Evolutionary conservation across 2,888 invertebrate genomes (phyloP).

Genomic region (Sceliomorpha sp.): DNA sequence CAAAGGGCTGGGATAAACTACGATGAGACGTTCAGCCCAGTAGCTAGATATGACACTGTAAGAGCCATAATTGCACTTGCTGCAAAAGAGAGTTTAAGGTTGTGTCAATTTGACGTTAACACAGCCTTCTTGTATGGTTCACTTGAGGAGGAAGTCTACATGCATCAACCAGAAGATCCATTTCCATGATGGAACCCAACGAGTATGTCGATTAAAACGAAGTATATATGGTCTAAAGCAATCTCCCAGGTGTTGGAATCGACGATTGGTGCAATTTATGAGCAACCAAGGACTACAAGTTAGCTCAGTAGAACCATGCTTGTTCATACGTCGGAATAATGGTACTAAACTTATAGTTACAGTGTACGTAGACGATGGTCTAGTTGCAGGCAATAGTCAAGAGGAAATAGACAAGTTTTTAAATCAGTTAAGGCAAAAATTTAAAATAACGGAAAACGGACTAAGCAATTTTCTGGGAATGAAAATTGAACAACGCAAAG

Average conservation of each 20-base stretch:
- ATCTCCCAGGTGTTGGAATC: conserved; percentile 21
- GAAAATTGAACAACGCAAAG: conserved; percentile 20
- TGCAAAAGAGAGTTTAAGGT: conserved; percentile 34
- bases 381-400: no score
- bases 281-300: no score
- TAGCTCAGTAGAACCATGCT: no score
- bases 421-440: no score
- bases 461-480: conserved; percentile 31
- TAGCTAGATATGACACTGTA: conserved; percentile 40
- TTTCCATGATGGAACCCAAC: conserved; percentile 52
- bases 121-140: conserved; percentile 53
- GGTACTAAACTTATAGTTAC: no score
- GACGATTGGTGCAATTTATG: no score
- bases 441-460: no score
- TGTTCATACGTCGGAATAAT: no score
- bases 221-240: conserved; percentile 65
- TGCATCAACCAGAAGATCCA: conserved; percentile 65
- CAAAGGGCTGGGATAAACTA: conserved; percentile 40
- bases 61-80: conserved; percentile 43
- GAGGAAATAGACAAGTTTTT: no score
- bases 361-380: no score
- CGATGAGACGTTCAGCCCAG: conserved; percentile 54
- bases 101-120: conserved; percentile 50
- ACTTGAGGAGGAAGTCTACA: conserved; percentile 56
- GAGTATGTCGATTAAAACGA: conserved; percentile 59